phyloP scores from a whole-genome alignment of 2,888 invertebrate species.

The Cyrtodaria siliqua region DNA sequence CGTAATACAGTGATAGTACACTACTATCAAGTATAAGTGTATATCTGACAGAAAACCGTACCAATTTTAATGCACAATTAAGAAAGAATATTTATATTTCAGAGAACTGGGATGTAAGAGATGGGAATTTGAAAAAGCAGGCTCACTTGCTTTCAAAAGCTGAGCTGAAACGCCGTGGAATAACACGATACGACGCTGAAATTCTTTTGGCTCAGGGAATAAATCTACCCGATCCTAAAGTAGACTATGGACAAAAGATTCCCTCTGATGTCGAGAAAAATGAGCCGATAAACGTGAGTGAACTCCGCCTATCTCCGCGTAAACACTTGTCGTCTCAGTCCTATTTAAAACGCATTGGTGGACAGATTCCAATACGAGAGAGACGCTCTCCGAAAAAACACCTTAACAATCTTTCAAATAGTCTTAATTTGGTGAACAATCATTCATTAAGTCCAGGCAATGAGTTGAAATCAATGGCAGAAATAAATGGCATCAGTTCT shows the following conservation, averaged over 20 bases:
- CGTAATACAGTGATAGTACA: too few relatives aligned
- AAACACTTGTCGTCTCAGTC: conserved; percentile 62
- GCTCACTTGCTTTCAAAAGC: conserved; percentile 81
- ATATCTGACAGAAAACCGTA: too few relatives aligned
- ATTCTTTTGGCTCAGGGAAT: conserved; percentile 83
- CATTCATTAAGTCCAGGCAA: too few relatives aligned
- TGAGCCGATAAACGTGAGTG: conserved; percentile 55
- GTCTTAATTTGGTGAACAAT: conserved; percentile 29
- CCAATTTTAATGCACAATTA: too few relatives aligned
- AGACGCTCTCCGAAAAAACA: conserved; percentile 20
- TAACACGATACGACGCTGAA: conserved; percentile 85
- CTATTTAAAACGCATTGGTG: conserved; percentile 38
- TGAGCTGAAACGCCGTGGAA: conserved; percentile 83
- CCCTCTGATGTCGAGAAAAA: conserved; percentile 32
- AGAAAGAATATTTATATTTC: too few relatives aligned
- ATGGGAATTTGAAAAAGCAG: conserved; percentile 81
- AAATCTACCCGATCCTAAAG: conserved; percentile 79
- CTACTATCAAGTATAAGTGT: too few relatives aligned
- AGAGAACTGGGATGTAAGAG: conserved; percentile 83
- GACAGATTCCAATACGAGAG: conserved; percentile 5
- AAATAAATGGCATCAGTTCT: too few relatives aligned
- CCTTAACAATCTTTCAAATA: conserved; percentile 27
- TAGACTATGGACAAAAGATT: conserved; percentile 62
- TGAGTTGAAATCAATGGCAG: too few relatives aligned
- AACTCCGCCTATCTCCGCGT: conserved; percentile 52